Conservation (phyloP, 2,888 invertebrate species). For the Brachyptera putata region DNA sequence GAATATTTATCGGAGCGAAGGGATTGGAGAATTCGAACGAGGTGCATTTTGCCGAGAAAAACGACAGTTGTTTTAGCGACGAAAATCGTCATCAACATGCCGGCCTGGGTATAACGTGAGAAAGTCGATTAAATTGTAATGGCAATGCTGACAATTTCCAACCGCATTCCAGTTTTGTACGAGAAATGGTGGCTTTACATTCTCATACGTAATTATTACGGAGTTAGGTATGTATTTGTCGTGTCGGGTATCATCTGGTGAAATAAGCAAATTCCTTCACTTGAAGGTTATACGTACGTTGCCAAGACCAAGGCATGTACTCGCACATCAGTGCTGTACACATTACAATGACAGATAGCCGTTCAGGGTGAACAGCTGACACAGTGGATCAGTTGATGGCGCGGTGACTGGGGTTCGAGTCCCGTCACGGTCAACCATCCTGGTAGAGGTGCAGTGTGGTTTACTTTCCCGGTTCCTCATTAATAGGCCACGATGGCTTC, state of each 20-base stretch:
- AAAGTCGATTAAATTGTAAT: background rate
- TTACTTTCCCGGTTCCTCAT: no score
- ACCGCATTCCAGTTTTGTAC: background rate
- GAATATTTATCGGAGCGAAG: background rate
- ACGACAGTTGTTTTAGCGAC: background rate
- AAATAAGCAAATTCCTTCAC: background rate
- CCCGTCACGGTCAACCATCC: no score
- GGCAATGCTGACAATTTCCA: background rate
- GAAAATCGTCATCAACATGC: background rate
- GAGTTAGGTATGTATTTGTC: background rate
- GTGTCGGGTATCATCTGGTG: background rate
- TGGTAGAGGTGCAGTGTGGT: no score
- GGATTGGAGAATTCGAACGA: background rate
- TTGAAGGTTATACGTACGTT: no score
- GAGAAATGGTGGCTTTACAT: background rate
- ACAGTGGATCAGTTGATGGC: no score
- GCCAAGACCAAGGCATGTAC: background rate
- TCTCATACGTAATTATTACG: background rate
- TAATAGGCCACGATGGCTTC: no score
- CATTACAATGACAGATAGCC: no score
- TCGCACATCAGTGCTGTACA: no score
- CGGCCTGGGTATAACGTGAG: background rate
- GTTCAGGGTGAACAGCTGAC: no score
- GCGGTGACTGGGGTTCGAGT: no score
- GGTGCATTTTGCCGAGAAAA: background rate